Conservation (phyloP, 2,888 invertebrate species). For the Anaspis maculata region DNA sequence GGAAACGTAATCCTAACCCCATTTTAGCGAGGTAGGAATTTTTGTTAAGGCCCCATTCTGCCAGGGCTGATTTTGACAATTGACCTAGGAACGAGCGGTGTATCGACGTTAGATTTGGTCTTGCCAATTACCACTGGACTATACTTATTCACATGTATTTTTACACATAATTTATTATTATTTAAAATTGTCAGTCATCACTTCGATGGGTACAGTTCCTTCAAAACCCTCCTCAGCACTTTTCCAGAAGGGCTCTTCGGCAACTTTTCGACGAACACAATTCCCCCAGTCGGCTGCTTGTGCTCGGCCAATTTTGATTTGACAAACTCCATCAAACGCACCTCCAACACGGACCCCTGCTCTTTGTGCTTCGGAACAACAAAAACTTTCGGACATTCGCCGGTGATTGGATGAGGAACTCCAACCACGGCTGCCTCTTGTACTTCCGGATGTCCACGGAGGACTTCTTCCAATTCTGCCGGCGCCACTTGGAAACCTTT, state of each 20-base stretch:
- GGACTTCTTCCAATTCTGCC: slow-evolving; percentile 69
- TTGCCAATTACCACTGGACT: background rate
- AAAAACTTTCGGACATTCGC: slow-evolving; percentile 68
- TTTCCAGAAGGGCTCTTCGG: slow-evolving; percentile 75
- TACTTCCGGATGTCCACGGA: slow-evolving; percentile 63
- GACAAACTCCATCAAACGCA: slow-evolving; percentile 55
- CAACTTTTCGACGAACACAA: slow-evolving; percentile 57
- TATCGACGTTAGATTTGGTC: background rate
- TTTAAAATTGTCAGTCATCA: slow-evolving; percentile 47
- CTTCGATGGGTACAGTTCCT: slow-evolving; percentile 46
- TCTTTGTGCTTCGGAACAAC: slow-evolving; percentile 48
- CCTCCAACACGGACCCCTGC: slow-evolving; percentile 43
- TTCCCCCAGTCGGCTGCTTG: slow-evolving; percentile 63
- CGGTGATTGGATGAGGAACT: slow-evolving; percentile 54
- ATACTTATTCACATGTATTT: background rate
- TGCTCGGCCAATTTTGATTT: slow-evolving; percentile 54
- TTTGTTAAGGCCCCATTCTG: too few relatives aligned
- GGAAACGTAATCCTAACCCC: too few relatives aligned
- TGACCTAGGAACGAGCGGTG: too few relatives aligned
- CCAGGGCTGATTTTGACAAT: too few relatives aligned
- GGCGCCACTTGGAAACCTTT: slow-evolving; percentile 56
- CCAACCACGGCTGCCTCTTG: slow-evolving; percentile 77
- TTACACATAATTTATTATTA: background rate
- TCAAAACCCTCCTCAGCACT: slow-evolving; percentile 57
- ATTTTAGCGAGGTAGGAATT: too few relatives aligned